Base-by-base conservation (phyloP, 2,888 invertebrate species). In the Callyntrura sp. region DNA sequence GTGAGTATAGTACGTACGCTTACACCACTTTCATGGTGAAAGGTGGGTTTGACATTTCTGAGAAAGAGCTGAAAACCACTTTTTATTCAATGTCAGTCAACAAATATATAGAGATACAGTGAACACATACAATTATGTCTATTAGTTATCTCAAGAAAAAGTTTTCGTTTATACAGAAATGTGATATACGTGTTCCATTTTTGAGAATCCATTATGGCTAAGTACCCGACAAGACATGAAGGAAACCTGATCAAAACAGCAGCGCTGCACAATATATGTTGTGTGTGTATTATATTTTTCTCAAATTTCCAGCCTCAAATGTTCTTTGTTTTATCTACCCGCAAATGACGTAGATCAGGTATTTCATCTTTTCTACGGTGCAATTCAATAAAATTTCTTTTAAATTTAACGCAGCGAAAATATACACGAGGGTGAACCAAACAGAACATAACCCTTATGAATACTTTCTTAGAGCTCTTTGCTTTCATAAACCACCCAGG, bases 41-140 rank as follows among this genome's bases (percentile, higher is more conserved):
- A 70, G 55, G 76, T 1, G 45, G 43, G 43, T 55, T 45, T 76
- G 85, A 85, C 85, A 85, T 85, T 85, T 85, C 25, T 14, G 23
- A 55, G 28, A 78, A 2, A 25, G 3, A 51, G 28, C 25, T 20
- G 62, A 3, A 82, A 82, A 82, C 17, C 48, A 25, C 65, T 65
- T 82, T 48, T 65, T 62, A 45, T 82, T 14, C 65, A 62, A 60
- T 65, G 82, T 45, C 57, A 76, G 25, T n/a, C 9, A 76, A 9
- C 51, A 76, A 25, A 51, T 55, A 14, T n/a, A 9, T 78, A 55
- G 78, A 23, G 51, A 65, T 57, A 62, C n/a, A n/a, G n/a, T n/a
- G n/a, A n/a, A n/a, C n/a, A n/a, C 81, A 60, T 43, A n/a, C 82
- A 65, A 65, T 82, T 43, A 45, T 62, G 65, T 82, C 65, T 82